Evolutionary conservation across 2,797 vertebrate genomes (phyloP), one percentile per base, ranked within the genome.

Genomic region (Coilia nasus): DNA sequence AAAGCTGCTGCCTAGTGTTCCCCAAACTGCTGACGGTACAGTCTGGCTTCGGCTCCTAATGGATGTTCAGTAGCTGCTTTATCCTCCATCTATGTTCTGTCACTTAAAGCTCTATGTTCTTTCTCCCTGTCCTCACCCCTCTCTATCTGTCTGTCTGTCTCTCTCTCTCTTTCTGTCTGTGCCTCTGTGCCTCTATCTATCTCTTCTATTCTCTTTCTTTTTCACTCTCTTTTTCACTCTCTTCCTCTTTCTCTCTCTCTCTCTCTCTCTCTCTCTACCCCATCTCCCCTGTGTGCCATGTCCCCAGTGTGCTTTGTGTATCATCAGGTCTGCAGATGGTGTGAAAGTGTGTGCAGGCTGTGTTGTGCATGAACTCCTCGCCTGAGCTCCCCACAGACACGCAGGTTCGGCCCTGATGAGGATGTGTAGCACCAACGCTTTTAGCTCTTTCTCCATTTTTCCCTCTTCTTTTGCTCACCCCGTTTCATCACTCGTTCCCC

Each of bases 271-370:
- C 83, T 59, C 78, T 25, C 60, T 81, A 41, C 41, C 35, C 75
- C 35, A 41, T 41, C 67, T 11, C 47, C 46, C 23, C 15, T 15
- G 54, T 19, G 57, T 59, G 19, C 75, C 15, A 35, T 35, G 54
- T 75, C 56, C 64, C 44, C 19, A 4, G 25, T 62, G 7, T 19
- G 60, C 62, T 83, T 64, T 0, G n/a, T 82, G 64, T 71, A 83
- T 81, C 88, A 80, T 50, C 44, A 59, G 84, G 84, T 81, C 60
- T 83, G 54, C 25, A 81, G 83, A 84, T 59, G 50, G 82, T 82
- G 82, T 84, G 82, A 88, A 83, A 46, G 83, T 67, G 78, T 80
- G 83, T 82, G 83, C 21, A 82, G 35, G n/a, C 83, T 86, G 12
- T 11, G 50, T 7, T 7, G 44, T 85, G 54, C 23, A 64, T 85